Evolutionary conservation across 2,113 vertebrate species (phyloP).

Genomic region (Petrocephalus microphthalmus): DNA sequence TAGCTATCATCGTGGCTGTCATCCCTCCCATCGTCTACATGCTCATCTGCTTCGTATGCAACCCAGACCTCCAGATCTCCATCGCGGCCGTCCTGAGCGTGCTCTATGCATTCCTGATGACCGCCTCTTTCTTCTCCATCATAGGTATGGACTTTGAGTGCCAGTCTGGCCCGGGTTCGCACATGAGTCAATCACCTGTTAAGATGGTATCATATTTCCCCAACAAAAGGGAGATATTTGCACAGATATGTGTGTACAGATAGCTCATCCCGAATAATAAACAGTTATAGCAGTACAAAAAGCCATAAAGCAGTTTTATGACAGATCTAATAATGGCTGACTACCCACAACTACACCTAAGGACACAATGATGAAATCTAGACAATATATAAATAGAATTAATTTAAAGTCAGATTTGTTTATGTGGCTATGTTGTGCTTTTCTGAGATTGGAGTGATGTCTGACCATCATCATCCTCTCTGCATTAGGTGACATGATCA

Average conservation of each 20-base stretch:
- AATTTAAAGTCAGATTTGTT: background rate
- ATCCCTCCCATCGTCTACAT: slow-evolving; percentile 63
- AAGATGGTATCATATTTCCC: background rate
- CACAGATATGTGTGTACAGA: background rate
- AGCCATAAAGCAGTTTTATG: background rate
- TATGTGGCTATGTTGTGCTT: background rate
- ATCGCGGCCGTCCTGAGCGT: slow-evolving; percentile 64
- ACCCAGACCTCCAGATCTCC: slow-evolving; percentile 59
- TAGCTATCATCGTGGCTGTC: slow-evolving; percentile 54
- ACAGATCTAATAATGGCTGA: background rate
- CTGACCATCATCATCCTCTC: background rate
- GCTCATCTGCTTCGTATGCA: slow-evolving; percentile 58
- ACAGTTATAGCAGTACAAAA: background rate
- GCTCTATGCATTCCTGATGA: slow-evolving; percentile 71
- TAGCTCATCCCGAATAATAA: background rate
- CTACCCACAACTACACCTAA: background rate
- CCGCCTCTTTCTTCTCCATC: slow-evolving; percentile 65
- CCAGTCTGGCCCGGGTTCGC: background rate
- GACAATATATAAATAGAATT: background rate
- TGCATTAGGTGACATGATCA: slow-evolving; percentile 61
- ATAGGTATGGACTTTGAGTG: slow-evolving; percentile 51
- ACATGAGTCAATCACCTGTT: background rate
- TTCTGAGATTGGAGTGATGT: background rate
- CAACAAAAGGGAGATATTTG: background rate
- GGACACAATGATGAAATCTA: background rate